Evolutionary conservation across 2,888 invertebrate genomes (phyloP).

Genomic region (Tetragonisca angustula): DNA sequence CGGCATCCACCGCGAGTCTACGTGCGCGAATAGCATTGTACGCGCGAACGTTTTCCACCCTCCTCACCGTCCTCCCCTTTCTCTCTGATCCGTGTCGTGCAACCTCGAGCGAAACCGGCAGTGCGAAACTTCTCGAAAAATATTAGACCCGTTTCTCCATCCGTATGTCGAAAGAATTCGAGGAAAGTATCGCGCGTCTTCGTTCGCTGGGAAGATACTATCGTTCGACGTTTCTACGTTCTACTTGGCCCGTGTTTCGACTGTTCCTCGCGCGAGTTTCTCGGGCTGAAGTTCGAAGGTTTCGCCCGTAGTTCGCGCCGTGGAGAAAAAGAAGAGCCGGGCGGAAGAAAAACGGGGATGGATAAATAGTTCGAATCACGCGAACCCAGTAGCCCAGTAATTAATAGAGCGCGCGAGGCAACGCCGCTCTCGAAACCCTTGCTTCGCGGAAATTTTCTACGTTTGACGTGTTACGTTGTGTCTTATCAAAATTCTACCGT

Average conservation of each 20-base stretch:
- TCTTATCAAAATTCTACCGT: conserved; percentile 5
- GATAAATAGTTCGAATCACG: conserved; percentile 78
- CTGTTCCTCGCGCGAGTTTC: neutral
- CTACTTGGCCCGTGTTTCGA: neutral
- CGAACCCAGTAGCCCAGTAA: conserved; percentile 77
- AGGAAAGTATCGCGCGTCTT: conserved; percentile 4
- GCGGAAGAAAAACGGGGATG: conserved; percentile 60
- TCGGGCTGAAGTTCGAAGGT: conserved; percentile 3
- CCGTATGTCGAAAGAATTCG: conserved; percentile 33
- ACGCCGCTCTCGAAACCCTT: conserved; percentile 49
- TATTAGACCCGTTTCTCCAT: conserved; percentile 63
- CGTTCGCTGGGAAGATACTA: neutral
- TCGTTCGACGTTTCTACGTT: neutral
- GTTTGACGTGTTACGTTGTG: conserved; percentile 22
- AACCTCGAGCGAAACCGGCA: conserved; percentile 40
- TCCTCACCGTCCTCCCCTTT: neutral
- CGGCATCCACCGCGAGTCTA: conserved; percentile 67
- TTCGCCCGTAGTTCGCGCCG: conserved; percentile 18
- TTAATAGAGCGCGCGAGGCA: conserved; percentile 75
- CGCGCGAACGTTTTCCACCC: neutral
- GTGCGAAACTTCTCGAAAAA: conserved; percentile 71
- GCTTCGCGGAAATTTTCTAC: conserved; percentile 49
- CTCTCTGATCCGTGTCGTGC: conserved; percentile 25
- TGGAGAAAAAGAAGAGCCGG: conserved; percentile 39
- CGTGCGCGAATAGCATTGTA: conserved; percentile 40